Evolutionary conservation across 2,797 vertebrate genomes (phyloP), one percentile per base, ranked within the genome.

Genomic region (Sitta carolinensis): DNA sequence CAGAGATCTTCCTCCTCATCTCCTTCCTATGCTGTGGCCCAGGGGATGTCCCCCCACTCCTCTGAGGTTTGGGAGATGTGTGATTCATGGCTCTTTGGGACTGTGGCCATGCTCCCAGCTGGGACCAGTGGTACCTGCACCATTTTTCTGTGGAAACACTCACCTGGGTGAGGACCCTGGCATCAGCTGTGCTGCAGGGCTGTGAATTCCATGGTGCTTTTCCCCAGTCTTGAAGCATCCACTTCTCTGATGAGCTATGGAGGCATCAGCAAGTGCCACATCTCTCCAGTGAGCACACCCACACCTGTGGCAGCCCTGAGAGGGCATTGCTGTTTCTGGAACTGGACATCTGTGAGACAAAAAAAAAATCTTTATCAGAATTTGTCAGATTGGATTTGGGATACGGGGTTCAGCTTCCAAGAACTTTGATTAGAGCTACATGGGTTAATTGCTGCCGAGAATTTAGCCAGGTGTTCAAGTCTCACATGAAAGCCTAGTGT

Each of bases 61-160:
- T 74, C 29, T n/a, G 26, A 70, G 40, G 16, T 48, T 2, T 61
- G 64, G 21, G 48, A 26, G 3, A 20, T 2, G 3, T 0, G 2
- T 43, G 27, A 22, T 25, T 40, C 34, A 4, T 42, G 42, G 15
- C 7, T 52, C 45, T 84, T 40, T n/a, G n/a, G 18, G 48, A 76
- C 13, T 0, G 0, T 59, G 36, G 23, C 25, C 15, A 2, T 8
- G 12, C 13, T 87, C 20, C 66, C 59, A 32, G 40, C 1, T 30
- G 9, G 52, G 26, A 43, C 13, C 51, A 76, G 34, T 27, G 32
- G 30, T 9, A 23, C 23, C 0, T 10, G 38, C n/a, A 38, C 13
- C 11, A 5, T 80, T 90, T 62, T 58, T 30, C 48, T 77, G 19
- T 51, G 73, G 80, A 61, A 74, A 17, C 21, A 79, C 23, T 9